These are phyloP conservation scores for Torymus auratus DNA, from an alignment of 2,888 invertebrate genomes.

Conservation along the genomic window DNA sequence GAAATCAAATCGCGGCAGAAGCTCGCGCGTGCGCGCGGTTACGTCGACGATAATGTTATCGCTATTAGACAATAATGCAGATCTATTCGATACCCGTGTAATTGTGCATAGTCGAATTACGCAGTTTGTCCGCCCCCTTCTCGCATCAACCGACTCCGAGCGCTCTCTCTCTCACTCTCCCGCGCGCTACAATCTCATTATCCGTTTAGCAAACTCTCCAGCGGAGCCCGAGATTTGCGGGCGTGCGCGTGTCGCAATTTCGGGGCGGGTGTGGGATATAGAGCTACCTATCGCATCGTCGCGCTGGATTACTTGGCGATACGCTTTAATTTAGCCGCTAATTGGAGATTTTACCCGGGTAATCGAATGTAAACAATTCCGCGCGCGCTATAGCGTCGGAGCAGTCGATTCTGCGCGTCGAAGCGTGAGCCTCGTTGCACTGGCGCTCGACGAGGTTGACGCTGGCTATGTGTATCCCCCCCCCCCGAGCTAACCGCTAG, in stretches of 20 bases:
- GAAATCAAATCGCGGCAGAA: slow-evolving; percentile 21
- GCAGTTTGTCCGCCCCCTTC: slow-evolving; percentile 32
- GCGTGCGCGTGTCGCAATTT: slow-evolving; percentile 51
- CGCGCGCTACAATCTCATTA: slow-evolving; percentile 51
- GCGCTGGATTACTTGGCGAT: slow-evolving; percentile 52
- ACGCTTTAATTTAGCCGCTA: slow-evolving; percentile 54
- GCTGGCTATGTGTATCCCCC: too few relatives aligned
- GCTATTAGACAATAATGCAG: slow-evolving; percentile 55
- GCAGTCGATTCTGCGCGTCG: slow-evolving; percentile 1
- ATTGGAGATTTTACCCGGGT: slow-evolving; percentile 51
- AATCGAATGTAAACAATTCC: slow-evolving; percentile 56
- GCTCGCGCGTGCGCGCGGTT: slow-evolving; percentile 3
- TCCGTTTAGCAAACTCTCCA: slow-evolving; percentile 53
- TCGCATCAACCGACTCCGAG: background rate
- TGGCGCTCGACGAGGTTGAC: background rate
- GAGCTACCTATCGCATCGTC: slow-evolving; percentile 16
- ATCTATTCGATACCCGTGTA: slow-evolving; percentile 53
- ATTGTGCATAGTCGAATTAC: slow-evolving; percentile 49
- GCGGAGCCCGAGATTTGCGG: slow-evolving; percentile 44
- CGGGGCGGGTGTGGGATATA: background rate
- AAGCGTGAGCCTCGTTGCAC: background rate
- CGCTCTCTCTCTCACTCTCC: background rate
- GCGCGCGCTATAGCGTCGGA: background rate
- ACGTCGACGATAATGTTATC: slow-evolving; percentile 44
- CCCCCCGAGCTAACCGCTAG: too few relatives aligned